These are phyloP conservation scores for Pimpla rufipes DNA, from an alignment of 2,888 invertebrate species.

Conservation along the genomic window DNA sequence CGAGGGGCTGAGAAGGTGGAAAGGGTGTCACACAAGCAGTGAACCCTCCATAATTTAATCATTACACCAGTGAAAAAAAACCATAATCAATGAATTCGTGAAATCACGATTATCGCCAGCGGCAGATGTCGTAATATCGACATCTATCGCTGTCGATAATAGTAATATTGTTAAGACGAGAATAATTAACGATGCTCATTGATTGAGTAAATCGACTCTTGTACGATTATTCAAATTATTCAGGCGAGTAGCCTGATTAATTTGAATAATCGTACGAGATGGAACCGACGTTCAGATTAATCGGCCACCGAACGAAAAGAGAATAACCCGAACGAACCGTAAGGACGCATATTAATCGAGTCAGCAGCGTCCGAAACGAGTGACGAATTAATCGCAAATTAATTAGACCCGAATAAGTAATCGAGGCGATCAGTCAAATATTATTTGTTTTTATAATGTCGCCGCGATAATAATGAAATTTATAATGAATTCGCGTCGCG, in stretches of 20 bases:
- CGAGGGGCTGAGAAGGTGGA: background rate
- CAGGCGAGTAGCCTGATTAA: slow-evolving; percentile 36
- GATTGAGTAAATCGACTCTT: too few species aligned
- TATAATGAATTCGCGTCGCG: background rate
- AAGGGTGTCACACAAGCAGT: background rate
- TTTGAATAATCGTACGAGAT: slow-evolving; percentile 46
- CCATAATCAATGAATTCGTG: background rate
- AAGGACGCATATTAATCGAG: background rate
- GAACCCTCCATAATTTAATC: slow-evolving; percentile 22
- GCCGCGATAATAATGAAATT: too few species aligned
- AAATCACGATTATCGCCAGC: slow-evolving; percentile 1
- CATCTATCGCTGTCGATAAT: too few species aligned
- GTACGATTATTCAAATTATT: too few species aligned
- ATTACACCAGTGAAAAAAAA: background rate
- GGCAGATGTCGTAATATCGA: background rate
- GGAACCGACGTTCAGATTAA: slow-evolving; percentile 12
- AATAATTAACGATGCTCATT: too few species aligned
- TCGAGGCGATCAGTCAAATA: background rate
- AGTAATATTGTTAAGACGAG: too few species aligned
- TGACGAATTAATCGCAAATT: background rate
- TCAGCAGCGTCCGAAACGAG: background rate
- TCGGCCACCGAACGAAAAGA: slow-evolving; percentile 19
- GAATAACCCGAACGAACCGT: background rate
- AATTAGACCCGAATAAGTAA: background rate
- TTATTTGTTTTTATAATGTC: too few species aligned